A percentile compares a stretch with the other conserved stretches of the same genome.
These are phyloP conservation scores for Diacarnus erythraeanus DNA, from an alignment of 37 sponge, comb jelly and placozoan genomes.

Conservation along the genomic window DNA sequence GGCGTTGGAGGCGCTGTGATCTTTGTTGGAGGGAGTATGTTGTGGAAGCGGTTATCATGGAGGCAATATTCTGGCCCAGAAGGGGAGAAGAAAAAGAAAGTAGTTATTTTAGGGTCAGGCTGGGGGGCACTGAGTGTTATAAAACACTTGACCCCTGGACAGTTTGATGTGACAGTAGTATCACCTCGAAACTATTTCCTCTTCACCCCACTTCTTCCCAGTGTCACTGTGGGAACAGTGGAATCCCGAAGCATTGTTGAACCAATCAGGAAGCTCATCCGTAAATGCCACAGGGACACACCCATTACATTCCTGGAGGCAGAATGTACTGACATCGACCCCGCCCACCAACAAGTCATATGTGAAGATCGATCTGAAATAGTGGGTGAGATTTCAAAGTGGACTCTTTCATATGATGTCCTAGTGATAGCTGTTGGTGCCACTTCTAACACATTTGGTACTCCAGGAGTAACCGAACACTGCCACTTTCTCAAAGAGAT, in stretches of 20 bases:
- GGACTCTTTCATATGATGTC: conserved; percentile 53
- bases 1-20: background rate
- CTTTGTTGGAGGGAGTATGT: background rate
- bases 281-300: conserved; percentile 15
- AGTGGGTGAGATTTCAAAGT: conserved; percentile 22
- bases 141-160: conserved; percentile 45
- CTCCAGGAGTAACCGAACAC: conserved; percentile 62
- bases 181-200: conserved; percentile 78
- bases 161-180: conserved; percentile 62
- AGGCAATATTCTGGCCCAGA: background rate
- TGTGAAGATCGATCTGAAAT: conserved; percentile 33
- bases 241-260: conserved; percentile 75
- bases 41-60: background rate
- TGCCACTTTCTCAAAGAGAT: conserved; percentile 69
- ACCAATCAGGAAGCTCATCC: conserved; percentile 57
- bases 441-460: conserved; percentile 47
- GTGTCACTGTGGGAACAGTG: conserved; percentile 77
- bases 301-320: conserved; percentile 48
- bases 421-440: conserved; percentile 75
- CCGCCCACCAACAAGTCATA: conserved; percentile 5
- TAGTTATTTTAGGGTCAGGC: conserved; percentile 72
- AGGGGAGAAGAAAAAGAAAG: conserved; percentile 33
- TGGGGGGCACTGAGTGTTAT: conserved; percentile 76
- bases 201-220: conserved; percentile 71
- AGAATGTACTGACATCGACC: conserved; percentile 53